A percentile compares a stretch with the other conserved stretches of the same genome.
phyloP scores from a whole-genome alignment of 2,113 vertebrate genomes.

The Atherinomorus stipes region DNA sequence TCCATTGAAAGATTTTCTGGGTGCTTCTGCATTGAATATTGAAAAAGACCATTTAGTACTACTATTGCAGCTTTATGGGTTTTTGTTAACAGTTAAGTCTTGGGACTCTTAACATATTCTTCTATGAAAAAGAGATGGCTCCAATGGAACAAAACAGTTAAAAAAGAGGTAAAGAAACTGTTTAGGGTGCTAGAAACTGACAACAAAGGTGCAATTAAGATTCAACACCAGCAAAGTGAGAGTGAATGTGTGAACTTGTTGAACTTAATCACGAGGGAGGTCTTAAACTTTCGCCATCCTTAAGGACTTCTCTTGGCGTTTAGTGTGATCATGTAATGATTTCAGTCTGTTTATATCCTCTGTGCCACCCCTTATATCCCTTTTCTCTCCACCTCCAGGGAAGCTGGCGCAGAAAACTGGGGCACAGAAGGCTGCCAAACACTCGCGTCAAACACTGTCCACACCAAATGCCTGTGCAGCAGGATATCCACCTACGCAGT shows the following conservation, averaged over 20 bases:
- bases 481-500: constrained; percentile 95
- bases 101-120: constrained; percentile 1
- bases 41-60: constrained; percentile 49
- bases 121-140: constrained; percentile 14
- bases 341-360: constrained; percentile 48
- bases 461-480: constrained; percentile 98
- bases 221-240: constrained; percentile 22
- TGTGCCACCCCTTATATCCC: constrained; percentile 26
- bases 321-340: constrained; percentile 25
- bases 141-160: constrained; percentile 17
- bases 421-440: constrained; percentile 97
- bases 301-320: not conserved
- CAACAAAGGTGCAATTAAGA: constrained; percentile 16
- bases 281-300: constrained; percentile 13
- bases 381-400: constrained; percentile 84
- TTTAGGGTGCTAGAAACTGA: constrained; percentile 44
- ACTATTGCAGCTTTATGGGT: constrained; percentile 14
- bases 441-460: constrained; percentile 89
- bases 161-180: constrained; percentile 11
- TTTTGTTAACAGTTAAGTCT: constrained; percentile 31
- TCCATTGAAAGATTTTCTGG: constrained; percentile 29
- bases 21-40: constrained; percentile 16
- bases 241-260: constrained; percentile 19
- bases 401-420: constrained; percentile 94
- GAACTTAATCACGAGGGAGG: constrained; percentile 2